These are phyloP conservation scores for Balearica regulorum DNA, from an alignment of 2,797 vertebrate genomes.

Conservation along the genomic window DNA sequence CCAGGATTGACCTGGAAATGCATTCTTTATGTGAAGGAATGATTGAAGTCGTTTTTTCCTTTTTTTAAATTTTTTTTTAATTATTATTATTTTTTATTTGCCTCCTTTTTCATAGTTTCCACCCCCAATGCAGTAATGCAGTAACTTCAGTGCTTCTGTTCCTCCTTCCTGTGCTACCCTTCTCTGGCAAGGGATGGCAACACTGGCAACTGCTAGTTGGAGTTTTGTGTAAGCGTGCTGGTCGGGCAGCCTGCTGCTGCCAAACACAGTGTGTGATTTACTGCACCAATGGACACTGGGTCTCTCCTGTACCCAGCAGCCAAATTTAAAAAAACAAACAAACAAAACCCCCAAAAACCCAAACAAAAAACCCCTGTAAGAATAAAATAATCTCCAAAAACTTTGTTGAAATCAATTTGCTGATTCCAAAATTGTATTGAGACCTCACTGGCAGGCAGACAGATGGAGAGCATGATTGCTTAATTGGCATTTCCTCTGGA, in stretches of 20 bases:
- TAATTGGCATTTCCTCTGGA: not conserved
- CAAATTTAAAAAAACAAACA: not conserved
- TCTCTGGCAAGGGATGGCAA: not conserved
- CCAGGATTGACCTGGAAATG: not conserved
- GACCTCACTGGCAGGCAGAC: not conserved
- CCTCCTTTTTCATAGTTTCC: not conserved
- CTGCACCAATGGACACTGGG: fast-evolving
- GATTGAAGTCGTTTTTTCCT: not conserved
- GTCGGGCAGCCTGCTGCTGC: not conserved
- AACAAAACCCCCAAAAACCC: no score
- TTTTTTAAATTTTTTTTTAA: no score
- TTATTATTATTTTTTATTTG: not conserved
- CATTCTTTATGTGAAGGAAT: not conserved
- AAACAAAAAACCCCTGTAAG: no score
- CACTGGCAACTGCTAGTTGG: not conserved
- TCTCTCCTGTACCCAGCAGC: not conserved
- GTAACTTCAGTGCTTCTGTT: not conserved
- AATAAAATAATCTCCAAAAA: not conserved
- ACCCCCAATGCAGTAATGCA: not conserved
- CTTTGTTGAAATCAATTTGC: not conserved
- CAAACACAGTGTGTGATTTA: not conserved
- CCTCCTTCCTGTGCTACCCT: not conserved
- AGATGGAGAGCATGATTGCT: not conserved
- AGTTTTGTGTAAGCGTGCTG: fast-evolving
- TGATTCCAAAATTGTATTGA: not conserved